Conservation (phyloP, 2,113 vertebrate species). For the Accipiter virgatus region DNA sequence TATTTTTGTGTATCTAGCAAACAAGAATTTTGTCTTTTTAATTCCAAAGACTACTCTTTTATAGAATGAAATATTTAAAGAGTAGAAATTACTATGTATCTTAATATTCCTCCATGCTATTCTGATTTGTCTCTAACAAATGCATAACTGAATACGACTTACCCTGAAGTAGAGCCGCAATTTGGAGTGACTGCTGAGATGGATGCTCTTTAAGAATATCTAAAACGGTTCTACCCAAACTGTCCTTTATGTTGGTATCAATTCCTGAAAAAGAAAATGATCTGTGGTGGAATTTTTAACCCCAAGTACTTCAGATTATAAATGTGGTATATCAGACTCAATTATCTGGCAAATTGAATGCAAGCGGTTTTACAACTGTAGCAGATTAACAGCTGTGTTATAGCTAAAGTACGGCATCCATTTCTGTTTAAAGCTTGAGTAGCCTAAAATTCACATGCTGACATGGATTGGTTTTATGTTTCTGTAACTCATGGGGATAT, state of each 20-base stretch:
- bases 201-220: slow-evolving; percentile 94
- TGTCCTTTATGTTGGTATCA: slow-evolving; percentile 88
- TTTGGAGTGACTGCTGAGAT: slow-evolving; percentile 93
- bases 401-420: neutral
- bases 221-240: slow-evolving; percentile 87
- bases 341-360: neutral
- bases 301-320: neutral
- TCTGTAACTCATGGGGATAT: neutral
- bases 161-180: slow-evolving; percentile 93
- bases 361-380: neutral
- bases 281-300: slow-evolving; percentile 5
- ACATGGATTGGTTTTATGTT: neutral
- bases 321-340: neutral
- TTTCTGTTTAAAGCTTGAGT: neutral
- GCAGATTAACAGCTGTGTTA: neutral
- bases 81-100: neutral
- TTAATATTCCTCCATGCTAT: neutral
- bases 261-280: slow-evolving; percentile 82
- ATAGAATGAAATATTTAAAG: neutral
- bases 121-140: neutral
- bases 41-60: neutral
- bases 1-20: neutral
- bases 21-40: neutral
- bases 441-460: neutral
- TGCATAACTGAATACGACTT: slow-evolving; percentile 8